Evolutionary conservation across 2,113 vertebrate genomes (phyloP).

Genomic region (Xyrauchen texanus): DNA sequence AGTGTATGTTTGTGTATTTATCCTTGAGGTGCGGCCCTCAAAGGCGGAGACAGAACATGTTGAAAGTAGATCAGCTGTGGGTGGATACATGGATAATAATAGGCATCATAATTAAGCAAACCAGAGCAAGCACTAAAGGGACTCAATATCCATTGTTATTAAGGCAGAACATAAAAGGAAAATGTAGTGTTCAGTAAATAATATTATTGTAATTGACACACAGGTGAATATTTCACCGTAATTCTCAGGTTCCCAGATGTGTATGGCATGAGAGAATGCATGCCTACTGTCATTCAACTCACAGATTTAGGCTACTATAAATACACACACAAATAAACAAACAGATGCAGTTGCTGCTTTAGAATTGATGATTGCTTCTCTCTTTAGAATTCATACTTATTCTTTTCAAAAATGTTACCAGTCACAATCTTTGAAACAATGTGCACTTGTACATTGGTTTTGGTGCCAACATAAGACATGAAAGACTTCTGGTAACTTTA

Average conservation of each 20-base stretch:
- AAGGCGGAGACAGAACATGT: background rate
- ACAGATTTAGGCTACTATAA: conserved; percentile 30
- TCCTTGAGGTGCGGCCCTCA: conserved; percentile 4
- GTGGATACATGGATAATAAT: conserved; percentile 68
- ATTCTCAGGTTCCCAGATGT: conserved; percentile 68
- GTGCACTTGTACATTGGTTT: background rate
- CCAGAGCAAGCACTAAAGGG: conserved; percentile 51
- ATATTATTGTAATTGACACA: conserved; percentile 72
- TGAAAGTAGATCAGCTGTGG: conserved; percentile 30
- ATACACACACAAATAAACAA: conserved; percentile 6
- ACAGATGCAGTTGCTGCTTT: background rate
- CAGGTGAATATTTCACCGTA: conserved; percentile 59
- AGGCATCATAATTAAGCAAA: conserved; percentile 69
- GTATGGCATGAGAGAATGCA: conserved; percentile 53
- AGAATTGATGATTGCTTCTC: background rate
- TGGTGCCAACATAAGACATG: background rate
- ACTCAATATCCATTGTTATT: conserved; percentile 68
- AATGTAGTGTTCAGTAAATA: conserved; percentile 70
- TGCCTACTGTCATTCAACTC: conserved; percentile 43
- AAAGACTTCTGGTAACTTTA: background rate
- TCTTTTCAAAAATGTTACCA: background rate
- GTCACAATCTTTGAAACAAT: background rate
- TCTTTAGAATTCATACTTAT: background rate
- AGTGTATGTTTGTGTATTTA: conserved; percentile 12
- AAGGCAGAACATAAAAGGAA: conserved; percentile 71